Evolutionary conservation across 2,797 vertebrate genomes (phyloP), one percentile per base, ranked within the genome.

Genomic region (Gallinago stenura): DNA sequence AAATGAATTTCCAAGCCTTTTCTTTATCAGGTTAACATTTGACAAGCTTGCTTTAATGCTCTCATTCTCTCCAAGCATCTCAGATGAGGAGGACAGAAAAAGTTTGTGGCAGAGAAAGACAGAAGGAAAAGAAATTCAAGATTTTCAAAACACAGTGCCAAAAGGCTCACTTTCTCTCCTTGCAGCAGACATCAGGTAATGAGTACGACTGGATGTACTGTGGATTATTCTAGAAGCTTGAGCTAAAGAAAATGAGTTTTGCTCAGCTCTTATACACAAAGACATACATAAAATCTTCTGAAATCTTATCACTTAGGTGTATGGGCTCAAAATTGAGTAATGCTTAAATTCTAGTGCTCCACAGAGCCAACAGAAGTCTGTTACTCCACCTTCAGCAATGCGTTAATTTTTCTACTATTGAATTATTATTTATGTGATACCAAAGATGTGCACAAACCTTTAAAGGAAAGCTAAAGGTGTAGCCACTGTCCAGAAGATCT

Each of bases 1-100:
- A 93, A 95, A 96, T 93, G 92, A 83, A 94, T 96, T 93, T 96
- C 82, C 90, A 92, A 95, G 94, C 51, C 93, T 95, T 97, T 96
- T 90, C 92, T 94, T 96, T 92, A 64, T 41, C 94, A 89, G 89
- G 78, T 90, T 96, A 97, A 91, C 93, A 48, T 96, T 94, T 97
- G 94, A 96, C 94, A 96, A 96, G 89, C 72, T 83, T 35, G 62
- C 93, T 93, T 95, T 91, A 92, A 92, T 89, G 93, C 89, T 93
- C 60, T 69, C 66, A 62, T 97, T 97, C 95, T 97, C 79, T 92
- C 87, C 90, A 76, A 86, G 90, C 69, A 88, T 64, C 76, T 87
- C 73, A 79, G 83, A 94, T 41, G 90, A 94, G 91, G 82, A 95
- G 68, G 90, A 96, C 51, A 93, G 93, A 90, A 95, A 96, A 95